Base-by-base conservation (phyloP, 1,140 invertebrate species). In the Forficula auricularia region DNA sequence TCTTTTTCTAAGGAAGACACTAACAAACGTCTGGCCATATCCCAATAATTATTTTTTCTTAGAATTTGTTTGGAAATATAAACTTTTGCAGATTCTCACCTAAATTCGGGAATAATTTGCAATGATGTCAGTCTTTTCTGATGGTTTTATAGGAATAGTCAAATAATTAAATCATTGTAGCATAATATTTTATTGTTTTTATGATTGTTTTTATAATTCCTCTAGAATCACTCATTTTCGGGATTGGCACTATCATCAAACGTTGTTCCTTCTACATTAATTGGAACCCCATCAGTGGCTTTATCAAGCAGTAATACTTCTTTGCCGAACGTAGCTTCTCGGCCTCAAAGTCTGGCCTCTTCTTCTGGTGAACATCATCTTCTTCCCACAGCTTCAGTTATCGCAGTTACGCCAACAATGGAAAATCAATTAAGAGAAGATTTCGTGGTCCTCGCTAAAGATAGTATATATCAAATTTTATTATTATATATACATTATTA, bases 381-480 rank as follows among this genome's bases (percentile, higher is more conserved):
- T 8, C 40, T 40, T 10, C 44, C 42, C 42, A 40, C 43, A 0
- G 61, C 0, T 54, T 62, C 0, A 54, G 58, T 2, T 61, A 60
- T 12, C 45, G 61, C 12, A 54, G 57, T 32, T 62, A 61, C 50
- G 52, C 62, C 15, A 32, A 45, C 48, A 27, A 63, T 68, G 0
- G 75, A 78, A 45, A 70, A 72, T 43, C 74, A 76, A 51, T 49
- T 73, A 14, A 56, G 70, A 35, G 75, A 78, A 45, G 75, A 79
- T 59, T 82, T 79, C 59, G 59, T 73, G 2, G 64, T 68, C 3
- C 60, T 78, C 19, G 77, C 77, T 10, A 77, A 78, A 56, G 71
- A 77, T 55, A 65, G 68, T 71, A 48, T 54, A 54, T 52, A 44
- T 8, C n/a, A n/a, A n/a, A n/a, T n/a, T n/a, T n/a, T n/a, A n/a